phyloP scores from a whole-genome alignment of 2,113 vertebrate genomes.

The Ammospiza nelsoni region DNA sequence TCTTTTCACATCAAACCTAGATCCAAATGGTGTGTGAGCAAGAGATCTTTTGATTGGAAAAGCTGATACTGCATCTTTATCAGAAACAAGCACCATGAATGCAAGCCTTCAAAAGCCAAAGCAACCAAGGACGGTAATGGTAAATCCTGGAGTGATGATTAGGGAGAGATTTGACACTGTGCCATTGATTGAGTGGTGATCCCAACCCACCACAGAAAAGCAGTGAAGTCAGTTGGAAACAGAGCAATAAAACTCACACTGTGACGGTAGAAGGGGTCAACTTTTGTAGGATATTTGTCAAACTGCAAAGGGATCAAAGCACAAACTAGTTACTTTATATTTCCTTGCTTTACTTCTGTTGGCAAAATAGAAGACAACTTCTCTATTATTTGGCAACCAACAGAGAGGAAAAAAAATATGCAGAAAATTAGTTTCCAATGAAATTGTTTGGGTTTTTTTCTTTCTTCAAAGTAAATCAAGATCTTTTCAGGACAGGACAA shows the following conservation, averaged over 20 bases:
- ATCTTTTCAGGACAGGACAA: neutral
- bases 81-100: slow-evolving; percentile 71
- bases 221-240: slow-evolving; percentile 60
- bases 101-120: slow-evolving; percentile 70
- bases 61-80: slow-evolving; percentile 76
- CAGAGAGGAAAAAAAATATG: neutral
- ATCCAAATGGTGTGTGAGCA: neutral
- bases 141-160: slow-evolving; percentile 69
- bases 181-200: slow-evolving; percentile 52
- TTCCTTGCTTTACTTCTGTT: slow-evolving; percentile 12
- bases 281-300: slow-evolving; percentile 99
- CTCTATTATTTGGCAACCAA: neutral
- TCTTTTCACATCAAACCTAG: slow-evolving; percentile 35
- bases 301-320: slow-evolving; percentile 96
- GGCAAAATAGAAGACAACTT: neutral
- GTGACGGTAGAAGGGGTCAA: slow-evolving; percentile 99
- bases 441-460: neutral
- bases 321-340: slow-evolving; percentile 79
- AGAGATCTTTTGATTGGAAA: slow-evolving; percentile 76
- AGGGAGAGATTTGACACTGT: slow-evolving; percentile 50
- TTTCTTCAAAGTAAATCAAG: neutral
- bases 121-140: slow-evolving; percentile 63
- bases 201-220: slow-evolving; percentile 69
- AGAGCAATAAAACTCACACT: slow-evolving; percentile 88
- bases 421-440: neutral